Base-by-base conservation (phyloP, 2,113 vertebrate species). In the Silurus meridionalis region DNA sequence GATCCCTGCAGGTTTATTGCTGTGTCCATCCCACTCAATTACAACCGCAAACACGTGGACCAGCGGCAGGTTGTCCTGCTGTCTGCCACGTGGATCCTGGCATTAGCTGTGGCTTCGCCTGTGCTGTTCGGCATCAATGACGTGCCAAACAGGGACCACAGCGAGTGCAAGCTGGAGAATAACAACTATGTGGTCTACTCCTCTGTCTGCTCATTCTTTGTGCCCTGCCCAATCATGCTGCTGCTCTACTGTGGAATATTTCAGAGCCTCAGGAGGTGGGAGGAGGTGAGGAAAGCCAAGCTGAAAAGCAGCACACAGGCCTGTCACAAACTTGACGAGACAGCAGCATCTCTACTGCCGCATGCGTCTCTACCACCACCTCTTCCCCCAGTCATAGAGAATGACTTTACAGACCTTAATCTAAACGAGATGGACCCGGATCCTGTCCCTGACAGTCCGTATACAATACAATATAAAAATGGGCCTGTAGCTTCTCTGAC, bases 181-280 rank as follows among this genome's bases (percentile, higher is more conserved):
- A 90, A 96, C 84, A 95, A 95, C 92, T 99, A 97, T 64, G 94
- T 99, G 0, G 88, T 99, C 60, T 98, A 96, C 90, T 98, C 97
- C 11, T 99, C 97, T 25, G 93, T 98, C 87, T 99, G 97, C 92
- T 99, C 98, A 89, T 99, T 99, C 94, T 97, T 99, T 92, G 95
- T 99, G 89, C 98, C 97, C 23, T 98, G 98, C 87, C 98, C 97
- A 5, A 92, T 98, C 92, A 97, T 98, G 97, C 91, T 99, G 89
- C 92, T 98, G 89, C 97, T 99, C 37, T 99, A 97, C 94, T 97
- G 95, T n/a, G 97, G 96, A 82, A 97, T 98, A 93, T 98, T 98
- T 91, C 95, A 95, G 0, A 96, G 96, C 87, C 95, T 99, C 85
- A 94, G 91, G 66, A 96, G 94, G 23, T 97, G 98, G 97, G 96